Evolutionary conservation across 2,888 invertebrate genomes (phyloP).

Genomic region (Tachystola acroxantha): DNA sequence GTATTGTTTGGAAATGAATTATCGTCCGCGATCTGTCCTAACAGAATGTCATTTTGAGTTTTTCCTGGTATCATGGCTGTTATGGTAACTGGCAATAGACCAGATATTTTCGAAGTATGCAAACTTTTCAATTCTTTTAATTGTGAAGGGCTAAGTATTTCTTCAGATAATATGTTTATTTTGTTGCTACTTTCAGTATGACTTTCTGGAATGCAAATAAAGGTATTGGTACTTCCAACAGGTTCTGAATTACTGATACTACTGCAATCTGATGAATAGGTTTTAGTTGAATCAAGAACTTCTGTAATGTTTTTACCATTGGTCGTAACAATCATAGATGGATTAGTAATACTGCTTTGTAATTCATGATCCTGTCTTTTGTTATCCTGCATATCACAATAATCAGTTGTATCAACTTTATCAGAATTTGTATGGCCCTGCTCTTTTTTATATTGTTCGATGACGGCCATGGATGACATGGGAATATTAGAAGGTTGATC

Average conservation of each 20-base stretch:
- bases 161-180: conserved; percentile 42
- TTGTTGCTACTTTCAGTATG: conserved; percentile 20
- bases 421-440: too few species aligned
- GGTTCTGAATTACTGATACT: conserved; percentile 11
- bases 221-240: conserved; percentile 3
- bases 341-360: not conserved
- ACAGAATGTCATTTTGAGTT: conserved; percentile 9
- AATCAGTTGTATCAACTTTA: too few species aligned
- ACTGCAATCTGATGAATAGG: conserved; percentile 17
- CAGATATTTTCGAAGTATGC: conserved; percentile 15
- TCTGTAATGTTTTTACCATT: not conserved
- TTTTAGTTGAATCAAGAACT: conserved; percentile 13
- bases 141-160: conserved; percentile 30
- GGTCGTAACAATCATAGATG: not conserved
- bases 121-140: conserved; percentile 21
- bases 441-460: too few species aligned
- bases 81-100: conserved; percentile 28
- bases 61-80: conserved; percentile 24
- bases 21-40: too few species aligned
- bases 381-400: too few species aligned
- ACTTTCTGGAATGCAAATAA: conserved; percentile 4
- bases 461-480: too few species aligned
- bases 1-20: too few species aligned
- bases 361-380: too few species aligned
- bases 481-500: too few species aligned